phyloP scores from a whole-genome alignment of 2,888 invertebrate genomes.

The Aquatica leii region DNA sequence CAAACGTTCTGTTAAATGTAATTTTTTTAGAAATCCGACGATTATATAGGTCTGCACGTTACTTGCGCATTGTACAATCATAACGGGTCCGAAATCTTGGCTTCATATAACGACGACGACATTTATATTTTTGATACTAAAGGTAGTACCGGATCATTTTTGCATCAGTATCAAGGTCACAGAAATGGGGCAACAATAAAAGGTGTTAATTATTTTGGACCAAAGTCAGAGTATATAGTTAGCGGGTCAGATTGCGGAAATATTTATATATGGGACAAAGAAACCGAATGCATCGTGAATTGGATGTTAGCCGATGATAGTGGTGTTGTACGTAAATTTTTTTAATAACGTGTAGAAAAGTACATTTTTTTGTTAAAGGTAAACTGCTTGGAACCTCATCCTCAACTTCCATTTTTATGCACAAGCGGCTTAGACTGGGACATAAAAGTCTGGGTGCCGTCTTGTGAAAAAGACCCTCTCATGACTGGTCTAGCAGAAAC shows the following conservation, averaged over 20 bases:
- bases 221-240: conserved; percentile 87
- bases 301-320: conserved; percentile 82
- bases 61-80: conserved; percentile 93
- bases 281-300: conserved; percentile 87
- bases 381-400: conserved; percentile 93
- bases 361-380: conserved; percentile 70
- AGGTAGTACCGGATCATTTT: conserved; percentile 62
- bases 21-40: conserved; percentile 34
- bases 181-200: conserved; percentile 82
- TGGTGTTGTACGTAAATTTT: conserved; percentile 76
- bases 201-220: conserved; percentile 94
- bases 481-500: conserved; percentile 64
- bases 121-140: conserved; percentile 86
- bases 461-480: conserved; percentile 66
- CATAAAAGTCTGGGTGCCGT: conserved; percentile 93
- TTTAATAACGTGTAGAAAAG: background rate
- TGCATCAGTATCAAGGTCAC: conserved; percentile 67
- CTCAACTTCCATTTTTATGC: conserved; percentile 84
- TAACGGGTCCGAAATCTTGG: conserved; percentile 89
- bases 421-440: conserved; percentile 92
- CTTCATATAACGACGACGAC: conserved; percentile 93
- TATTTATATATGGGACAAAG: conserved; percentile 89
- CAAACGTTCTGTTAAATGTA: background rate
- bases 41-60: conserved; percentile 67
- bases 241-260: conserved; percentile 95